Base-by-base conservation (phyloP, 2,113 vertebrate species). In the Prolemur simus region DNA sequence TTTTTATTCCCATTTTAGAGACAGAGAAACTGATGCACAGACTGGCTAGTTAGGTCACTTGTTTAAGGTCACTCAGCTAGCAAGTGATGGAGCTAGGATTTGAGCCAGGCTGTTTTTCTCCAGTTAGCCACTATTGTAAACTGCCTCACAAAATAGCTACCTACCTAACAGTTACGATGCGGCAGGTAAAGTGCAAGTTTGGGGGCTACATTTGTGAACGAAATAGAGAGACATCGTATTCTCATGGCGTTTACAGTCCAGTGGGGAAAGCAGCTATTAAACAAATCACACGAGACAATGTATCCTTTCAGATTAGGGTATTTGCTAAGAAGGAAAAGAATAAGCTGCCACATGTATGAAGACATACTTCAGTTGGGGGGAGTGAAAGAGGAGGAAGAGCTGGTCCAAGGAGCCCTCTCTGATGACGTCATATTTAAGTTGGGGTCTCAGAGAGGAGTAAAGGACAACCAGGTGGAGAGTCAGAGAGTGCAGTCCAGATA, bases 11-110 rank as follows among this genome's bases (percentile, higher is more conserved):
- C 25, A 11, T 37, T 52, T 76, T 52, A 81, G 82, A 91, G 71
- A 32, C 32, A 10, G 80, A 49, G 39, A 95, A 88, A 89, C 39
- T 3, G 86, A 96, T 89, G 60, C 88, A 47, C 64, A 39, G 58
- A 60, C 32, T 6, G 68, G 14, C 37, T 86, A 52, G 17, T 52
- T 83, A 80, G 5, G 17, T 60, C 3, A 3, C 37, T 89, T 78
- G 63, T 37, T n/a, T 74, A 66, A 66, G 27, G 85, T 45, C 47
- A 17, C 82, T 95, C n/a, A 71, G 45, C 34, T 23, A n/a, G 42
- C 45, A 39, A 80, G 27, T 49, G 39, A 39, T 0, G 14, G 80
- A 77, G 60, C 37, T 56, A 2, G 74, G 29, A 32, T 80, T 27
- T 42, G 64, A 80, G 69, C 39, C 69, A 32, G 71, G 63, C 10